A percentile compares a stretch with the other conserved stretches of the same genome.
Evolutionary conservation across 2,888 invertebrate species (phyloP).

Genomic region (Polydesmus complanatus): DNA sequence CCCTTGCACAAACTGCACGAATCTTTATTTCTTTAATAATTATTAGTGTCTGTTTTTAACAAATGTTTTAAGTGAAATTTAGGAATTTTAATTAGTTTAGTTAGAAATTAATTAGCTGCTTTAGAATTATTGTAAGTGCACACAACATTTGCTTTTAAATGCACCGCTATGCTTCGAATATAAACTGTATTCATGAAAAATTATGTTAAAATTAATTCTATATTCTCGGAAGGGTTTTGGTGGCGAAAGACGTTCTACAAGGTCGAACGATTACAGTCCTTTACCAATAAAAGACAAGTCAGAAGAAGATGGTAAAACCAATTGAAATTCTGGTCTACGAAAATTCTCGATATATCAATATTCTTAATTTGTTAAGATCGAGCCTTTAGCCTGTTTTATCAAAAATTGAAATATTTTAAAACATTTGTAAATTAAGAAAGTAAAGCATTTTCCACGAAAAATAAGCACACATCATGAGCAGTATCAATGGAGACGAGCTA

Average conservation of each 20-base stretch:
- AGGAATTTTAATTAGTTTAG: background rate
- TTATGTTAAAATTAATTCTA: background rate
- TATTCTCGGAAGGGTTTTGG: conserved; percentile 5
- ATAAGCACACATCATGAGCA: too few species aligned
- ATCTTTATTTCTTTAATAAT: too few species aligned
- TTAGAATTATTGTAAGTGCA: background rate
- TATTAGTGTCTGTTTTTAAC: too few species aligned
- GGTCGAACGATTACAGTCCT: conserved; percentile 4
- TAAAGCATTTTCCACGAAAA: too few species aligned
- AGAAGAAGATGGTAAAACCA: conserved; percentile 7
- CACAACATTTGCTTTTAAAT: background rate
- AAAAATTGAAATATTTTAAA: too few species aligned
- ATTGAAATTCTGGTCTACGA: background rate
- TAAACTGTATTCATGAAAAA: background rate
- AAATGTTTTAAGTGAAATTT: background rate
- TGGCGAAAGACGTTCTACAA: background rate
- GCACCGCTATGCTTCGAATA: background rate
- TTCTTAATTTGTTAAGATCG: too few species aligned
- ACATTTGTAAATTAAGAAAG: too few species aligned
- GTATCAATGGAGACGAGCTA: too few species aligned
- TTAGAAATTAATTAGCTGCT: background rate
- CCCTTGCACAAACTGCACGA: too few species aligned
- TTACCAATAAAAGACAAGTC: background rate
- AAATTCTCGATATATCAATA: too few species aligned
- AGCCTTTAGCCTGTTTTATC: too few species aligned